Evolutionary conservation across 2,113 vertebrate genomes (phyloP).

Genomic region (Terrapene triunguis): DNA sequence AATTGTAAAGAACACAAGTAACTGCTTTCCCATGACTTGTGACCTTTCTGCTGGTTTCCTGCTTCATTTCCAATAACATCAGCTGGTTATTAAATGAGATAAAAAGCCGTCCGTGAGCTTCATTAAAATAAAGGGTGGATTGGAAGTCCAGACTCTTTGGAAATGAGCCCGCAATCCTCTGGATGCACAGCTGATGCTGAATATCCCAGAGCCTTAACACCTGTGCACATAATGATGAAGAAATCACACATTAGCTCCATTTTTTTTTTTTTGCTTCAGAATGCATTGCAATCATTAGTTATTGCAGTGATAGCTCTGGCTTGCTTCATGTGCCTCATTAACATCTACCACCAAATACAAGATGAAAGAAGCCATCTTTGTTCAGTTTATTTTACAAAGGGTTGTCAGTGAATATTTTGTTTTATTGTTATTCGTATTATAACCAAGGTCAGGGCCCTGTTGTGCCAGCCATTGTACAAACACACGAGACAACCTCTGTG

Average conservation of each 20-base stretch:
- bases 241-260: conserved; percentile 52
- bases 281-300: background rate
- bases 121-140: conserved; percentile 76
- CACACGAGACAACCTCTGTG: background rate
- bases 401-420: background rate
- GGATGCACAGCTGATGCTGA: conserved; percentile 77
- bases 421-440: conserved; percentile 29
- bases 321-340: conserved; percentile 49
- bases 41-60: conserved; percentile 60
- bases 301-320: background rate
- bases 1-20: conserved; percentile 81
- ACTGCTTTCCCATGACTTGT: conserved; percentile 79
- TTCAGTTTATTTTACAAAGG: background rate
- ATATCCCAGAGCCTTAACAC: conserved; percentile 78
- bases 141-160: conserved; percentile 74
- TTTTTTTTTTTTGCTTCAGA: background rate
- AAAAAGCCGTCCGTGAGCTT: conserved; percentile 70
- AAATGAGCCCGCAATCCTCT: conserved; percentile 73
- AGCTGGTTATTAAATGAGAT: conserved; percentile 77
- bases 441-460: conserved; percentile 12
- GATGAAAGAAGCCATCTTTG: background rate
- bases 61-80: conserved; percentile 76
- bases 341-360: conserved; percentile 22
- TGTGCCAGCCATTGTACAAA: background rate
- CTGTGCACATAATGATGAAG: conserved; percentile 46